Evolutionary conservation across 2,888 invertebrate genomes (phyloP).

Genomic region (Pocota personata): DNA sequence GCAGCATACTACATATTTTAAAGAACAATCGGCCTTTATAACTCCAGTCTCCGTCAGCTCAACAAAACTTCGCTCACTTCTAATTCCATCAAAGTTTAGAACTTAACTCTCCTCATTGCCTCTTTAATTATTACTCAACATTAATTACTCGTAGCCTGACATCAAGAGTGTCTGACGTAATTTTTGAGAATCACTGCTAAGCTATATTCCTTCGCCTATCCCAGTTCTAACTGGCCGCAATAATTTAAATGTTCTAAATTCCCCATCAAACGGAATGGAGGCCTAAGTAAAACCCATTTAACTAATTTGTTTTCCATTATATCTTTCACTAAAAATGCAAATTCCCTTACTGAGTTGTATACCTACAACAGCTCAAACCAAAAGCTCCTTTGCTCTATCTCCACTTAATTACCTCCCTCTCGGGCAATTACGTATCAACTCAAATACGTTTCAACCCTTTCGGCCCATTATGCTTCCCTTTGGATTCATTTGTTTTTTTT

Average conservation of each 20-base stretch:
- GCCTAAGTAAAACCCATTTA: constrained; percentile 41
- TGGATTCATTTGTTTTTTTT: background rate
- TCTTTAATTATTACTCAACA: constrained; percentile 6
- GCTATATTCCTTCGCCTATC: background rate
- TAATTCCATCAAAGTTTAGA: background rate
- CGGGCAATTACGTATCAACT: constrained; percentile 64
- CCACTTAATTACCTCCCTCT: constrained; percentile 16
- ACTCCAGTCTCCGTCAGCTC: too few species aligned
- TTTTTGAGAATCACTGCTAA: background rate
- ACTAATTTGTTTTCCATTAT: constrained; percentile 56
- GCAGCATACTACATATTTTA: too few species aligned
- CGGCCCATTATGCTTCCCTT: constrained; percentile 17
- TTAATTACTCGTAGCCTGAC: background rate
- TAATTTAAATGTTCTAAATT: constrained; percentile 46
- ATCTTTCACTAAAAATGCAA: constrained; percentile 37
- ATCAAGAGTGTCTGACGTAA: background rate
- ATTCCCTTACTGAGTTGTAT: background rate
- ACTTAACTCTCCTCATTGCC: background rate
- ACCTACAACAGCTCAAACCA: background rate
- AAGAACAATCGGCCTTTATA: too few species aligned
- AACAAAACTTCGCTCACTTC: background rate
- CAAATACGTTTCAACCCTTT: constrained; percentile 49
- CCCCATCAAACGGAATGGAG: constrained; percentile 15
- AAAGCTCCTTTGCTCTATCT: background rate
- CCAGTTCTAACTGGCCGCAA: background rate